Percentiles rank a stretch among this genome's conserved stretches.
These are phyloP conservation scores for Scomber scombrus DNA, from an alignment of 2,113 vertebrate genomes.

Conservation along the genomic window DNA sequence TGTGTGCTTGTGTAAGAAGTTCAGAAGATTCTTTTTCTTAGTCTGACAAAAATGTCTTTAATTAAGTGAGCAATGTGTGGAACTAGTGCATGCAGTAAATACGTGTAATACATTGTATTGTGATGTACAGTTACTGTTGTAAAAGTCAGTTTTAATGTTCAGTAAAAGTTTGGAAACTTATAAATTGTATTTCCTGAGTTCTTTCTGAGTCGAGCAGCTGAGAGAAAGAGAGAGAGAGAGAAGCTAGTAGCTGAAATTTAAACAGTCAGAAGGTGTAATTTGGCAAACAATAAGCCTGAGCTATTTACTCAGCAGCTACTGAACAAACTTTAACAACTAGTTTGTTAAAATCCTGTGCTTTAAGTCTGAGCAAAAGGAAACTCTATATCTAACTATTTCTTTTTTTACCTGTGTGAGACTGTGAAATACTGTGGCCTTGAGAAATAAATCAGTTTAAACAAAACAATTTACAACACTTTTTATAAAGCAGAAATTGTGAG, in stretches of 20 bases:
- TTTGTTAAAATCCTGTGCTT: slow-evolving; percentile 39
- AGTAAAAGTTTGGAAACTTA: slow-evolving; percentile 34
- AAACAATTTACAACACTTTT: neutral
- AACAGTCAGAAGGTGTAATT: slow-evolving; percentile 37
- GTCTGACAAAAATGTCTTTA: slow-evolving; percentile 5
- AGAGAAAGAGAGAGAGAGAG: neutral
- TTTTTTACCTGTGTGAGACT: neutral
- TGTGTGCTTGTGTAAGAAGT: slow-evolving; percentile 24
- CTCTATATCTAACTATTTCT: neutral
- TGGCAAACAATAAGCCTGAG: slow-evolving; percentile 28
- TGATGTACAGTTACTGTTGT: slow-evolving; percentile 3
- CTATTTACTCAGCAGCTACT: slow-evolving; percentile 44
- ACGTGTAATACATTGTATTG: neutral
- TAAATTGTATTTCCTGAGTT: neutral
- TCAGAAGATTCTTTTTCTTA: slow-evolving; percentile 10
- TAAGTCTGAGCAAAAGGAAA: slow-evolving; percentile 23
- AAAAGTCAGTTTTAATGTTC: slow-evolving; percentile 19
- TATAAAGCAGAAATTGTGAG: neutral
- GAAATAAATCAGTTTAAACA: slow-evolving; percentile 6
- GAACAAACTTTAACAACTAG: slow-evolving; percentile 35
- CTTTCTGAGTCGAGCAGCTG: neutral
- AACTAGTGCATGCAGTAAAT: slow-evolving; percentile 34
- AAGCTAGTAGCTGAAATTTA: neutral
- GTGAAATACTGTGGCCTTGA: slow-evolving; percentile 25
- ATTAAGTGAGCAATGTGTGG: slow-evolving; percentile 1